Base-by-base conservation (phyloP, 1,140 invertebrate genomes). In the Bombus fervidus region DNA sequence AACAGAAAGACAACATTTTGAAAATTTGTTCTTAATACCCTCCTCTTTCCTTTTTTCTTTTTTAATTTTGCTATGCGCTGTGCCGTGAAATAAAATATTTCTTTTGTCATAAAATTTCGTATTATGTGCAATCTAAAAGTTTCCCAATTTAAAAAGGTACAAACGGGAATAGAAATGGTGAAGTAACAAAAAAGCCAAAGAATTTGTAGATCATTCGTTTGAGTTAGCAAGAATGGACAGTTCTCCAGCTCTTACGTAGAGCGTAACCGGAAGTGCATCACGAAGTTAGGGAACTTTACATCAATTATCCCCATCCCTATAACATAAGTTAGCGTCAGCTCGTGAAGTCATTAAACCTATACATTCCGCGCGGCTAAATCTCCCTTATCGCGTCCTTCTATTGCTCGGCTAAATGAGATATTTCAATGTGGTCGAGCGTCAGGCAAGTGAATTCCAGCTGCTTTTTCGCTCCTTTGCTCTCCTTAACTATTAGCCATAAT, bases 351-450 rank as follows among this genome's bases (percentile, higher is more conserved):
- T 82, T 82, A 72, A 74, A 64, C 37, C 47, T 69, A 39, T 34
- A 57, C 68, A 69, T 81, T 81, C 43, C 77, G 22, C 62, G n/a
- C 39, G 39, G 28, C 25, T 81, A 25, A 39, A 57, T 71, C 47
- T 81, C 37, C 64, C 79, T 71, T 81, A 81, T 81, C 79, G 9
- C 79, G 66, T 41, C 34, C 66, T 57, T 39, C 79, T 72, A 39
- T 71, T 81, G n/a, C 41, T 37, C 79, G 13, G 2, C 31, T 81
- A 69, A 81, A 81, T 57, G 66, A 81, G 79, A 81, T 57, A 66
- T 53, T 81, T 81, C 66, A 57, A 53, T 25, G 41, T 22, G 71
- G 41, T 15, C 39, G n/a, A 18, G 39, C 15, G 28, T 4, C 9
- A 25, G 39, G 18, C 12, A 66, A 79, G 66, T 66, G 77, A 41